Conservation (phyloP, 37 sponge, comb jelly and placozoan species). For the Chondrilla cf. caribensis region DNA sequence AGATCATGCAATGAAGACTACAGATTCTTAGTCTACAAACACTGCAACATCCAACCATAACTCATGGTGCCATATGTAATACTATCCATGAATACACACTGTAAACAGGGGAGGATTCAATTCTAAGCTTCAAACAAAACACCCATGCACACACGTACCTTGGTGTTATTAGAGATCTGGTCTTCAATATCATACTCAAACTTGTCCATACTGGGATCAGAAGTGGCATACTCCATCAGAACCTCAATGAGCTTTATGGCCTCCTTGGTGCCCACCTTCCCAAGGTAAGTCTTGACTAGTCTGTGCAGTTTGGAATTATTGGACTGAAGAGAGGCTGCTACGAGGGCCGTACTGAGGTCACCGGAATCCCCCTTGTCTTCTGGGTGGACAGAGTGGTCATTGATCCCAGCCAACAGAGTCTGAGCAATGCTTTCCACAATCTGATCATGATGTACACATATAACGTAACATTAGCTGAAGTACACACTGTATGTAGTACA, state of each 20-base stretch:
- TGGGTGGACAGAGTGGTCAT: slow-evolving; percentile 14
- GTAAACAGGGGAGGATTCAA: too few species aligned
- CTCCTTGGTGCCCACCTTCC: slow-evolving; percentile 13
- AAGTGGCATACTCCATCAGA: background rate
- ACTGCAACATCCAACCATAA: too few species aligned
- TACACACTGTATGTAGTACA: background rate
- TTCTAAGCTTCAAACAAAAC: too few species aligned
- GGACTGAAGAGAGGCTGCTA: background rate
- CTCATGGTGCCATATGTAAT: too few species aligned
- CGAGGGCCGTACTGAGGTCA: background rate
- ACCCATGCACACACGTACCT: too few species aligned
- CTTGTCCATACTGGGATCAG: background rate
- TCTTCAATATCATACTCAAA: slow-evolving; percentile 23
- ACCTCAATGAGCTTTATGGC: background rate
- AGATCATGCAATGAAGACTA: too few species aligned
- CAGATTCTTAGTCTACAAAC: too few species aligned
- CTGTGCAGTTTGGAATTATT: slow-evolving; percentile 28
- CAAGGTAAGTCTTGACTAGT: slow-evolving; percentile 19
- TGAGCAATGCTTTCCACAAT: slow-evolving; percentile 17
- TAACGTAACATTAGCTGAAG: too few species aligned
- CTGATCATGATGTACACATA: background rate
- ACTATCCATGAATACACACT: too few species aligned
- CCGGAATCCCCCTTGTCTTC: background rate
- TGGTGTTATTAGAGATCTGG: background rate
- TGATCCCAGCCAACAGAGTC: background rate